Conservation (phyloP, 1,140 invertebrate species). For the Neodiprion pinetum region DNA sequence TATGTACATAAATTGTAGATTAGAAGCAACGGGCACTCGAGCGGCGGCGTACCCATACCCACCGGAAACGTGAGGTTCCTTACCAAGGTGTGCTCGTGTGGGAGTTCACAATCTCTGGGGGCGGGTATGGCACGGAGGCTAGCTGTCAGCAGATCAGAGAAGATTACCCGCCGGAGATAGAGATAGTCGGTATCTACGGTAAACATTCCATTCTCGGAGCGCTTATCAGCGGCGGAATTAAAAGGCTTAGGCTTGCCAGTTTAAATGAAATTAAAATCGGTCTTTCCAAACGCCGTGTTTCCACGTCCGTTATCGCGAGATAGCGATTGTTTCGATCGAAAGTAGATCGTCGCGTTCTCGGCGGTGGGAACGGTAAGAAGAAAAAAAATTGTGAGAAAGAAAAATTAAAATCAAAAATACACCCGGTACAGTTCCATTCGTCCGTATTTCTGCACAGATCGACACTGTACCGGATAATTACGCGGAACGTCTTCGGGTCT, state of each 20-base stretch:
- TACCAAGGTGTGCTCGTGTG: background rate
- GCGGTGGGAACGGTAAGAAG: background rate
- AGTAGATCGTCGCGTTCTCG: background rate
- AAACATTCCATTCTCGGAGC: slow-evolving; percentile 21
- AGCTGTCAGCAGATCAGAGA: slow-evolving; percentile 17
- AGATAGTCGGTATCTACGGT: slow-evolving; percentile 17
- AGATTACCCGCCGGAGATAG: slow-evolving; percentile 15
- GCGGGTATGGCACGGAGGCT: slow-evolving; percentile 10
- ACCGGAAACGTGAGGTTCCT: background rate
- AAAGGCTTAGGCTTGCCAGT: slow-evolving; percentile 17
- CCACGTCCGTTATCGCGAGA: slow-evolving; percentile 10
- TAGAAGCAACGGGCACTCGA: background rate
- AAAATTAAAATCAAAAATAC: too few relatives aligned
- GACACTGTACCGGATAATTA: too few relatives aligned
- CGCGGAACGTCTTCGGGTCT: too few relatives aligned
- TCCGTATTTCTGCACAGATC: too few relatives aligned
- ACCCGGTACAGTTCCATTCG: too few relatives aligned
- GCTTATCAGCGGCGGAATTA: slow-evolving; percentile 20
- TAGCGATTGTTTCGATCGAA: slow-evolving; percentile 11
- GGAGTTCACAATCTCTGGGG: slow-evolving; percentile 5
- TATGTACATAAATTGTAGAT: slow-evolving; percentile 14
- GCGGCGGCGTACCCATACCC: background rate
- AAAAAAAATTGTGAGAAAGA: too few relatives aligned
- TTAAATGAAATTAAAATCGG: slow-evolving; percentile 21
- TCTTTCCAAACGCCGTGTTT: slow-evolving; percentile 8